A percentile compares a stretch with the other conserved stretches of the same genome.
Conservation (phyloP, 1,140 invertebrate genomes). For the Ladona fulva region DNA sequence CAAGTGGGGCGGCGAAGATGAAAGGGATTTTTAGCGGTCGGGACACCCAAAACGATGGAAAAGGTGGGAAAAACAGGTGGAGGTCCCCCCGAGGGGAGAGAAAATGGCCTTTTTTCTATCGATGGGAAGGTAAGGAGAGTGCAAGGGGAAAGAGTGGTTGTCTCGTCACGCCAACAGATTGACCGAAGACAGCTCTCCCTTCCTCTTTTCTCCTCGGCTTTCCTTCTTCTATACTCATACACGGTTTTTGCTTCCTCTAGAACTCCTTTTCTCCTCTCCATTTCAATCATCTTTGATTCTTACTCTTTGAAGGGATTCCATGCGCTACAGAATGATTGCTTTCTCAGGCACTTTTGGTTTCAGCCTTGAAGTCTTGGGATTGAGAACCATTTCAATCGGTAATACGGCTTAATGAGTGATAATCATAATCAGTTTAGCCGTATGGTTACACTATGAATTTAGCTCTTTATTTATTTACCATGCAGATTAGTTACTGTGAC, state of each 20-base stretch:
- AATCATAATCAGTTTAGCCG: too few species aligned
- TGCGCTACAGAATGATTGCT: too few species aligned
- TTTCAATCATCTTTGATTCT: too few species aligned
- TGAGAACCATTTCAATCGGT: too few species aligned
- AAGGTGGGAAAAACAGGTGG: constrained; percentile 3
- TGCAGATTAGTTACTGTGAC: too few species aligned
- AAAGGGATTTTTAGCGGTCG: background rate
- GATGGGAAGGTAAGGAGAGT: background rate
- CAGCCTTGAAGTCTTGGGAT: too few species aligned
- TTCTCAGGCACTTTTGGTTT: too few species aligned
- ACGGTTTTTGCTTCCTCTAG: background rate
- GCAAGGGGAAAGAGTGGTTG: background rate
- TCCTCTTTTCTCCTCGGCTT: background rate
- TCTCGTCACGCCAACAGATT: background rate
- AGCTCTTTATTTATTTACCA: too few species aligned
- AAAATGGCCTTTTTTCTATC: background rate
- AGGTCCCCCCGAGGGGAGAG: background rate
- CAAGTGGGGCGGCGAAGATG: background rate
- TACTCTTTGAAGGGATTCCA: too few species aligned
- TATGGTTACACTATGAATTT: too few species aligned
- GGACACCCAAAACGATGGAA: constrained; percentile 1
- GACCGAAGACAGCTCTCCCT: background rate
- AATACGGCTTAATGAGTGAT: too few species aligned
- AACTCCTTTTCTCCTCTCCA: background rate
- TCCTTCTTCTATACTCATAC: background rate